These are phyloP conservation scores for Dasyurus viverrinus DNA, from an alignment of 2,113 vertebrate species.

Conservation along the genomic window DNA sequence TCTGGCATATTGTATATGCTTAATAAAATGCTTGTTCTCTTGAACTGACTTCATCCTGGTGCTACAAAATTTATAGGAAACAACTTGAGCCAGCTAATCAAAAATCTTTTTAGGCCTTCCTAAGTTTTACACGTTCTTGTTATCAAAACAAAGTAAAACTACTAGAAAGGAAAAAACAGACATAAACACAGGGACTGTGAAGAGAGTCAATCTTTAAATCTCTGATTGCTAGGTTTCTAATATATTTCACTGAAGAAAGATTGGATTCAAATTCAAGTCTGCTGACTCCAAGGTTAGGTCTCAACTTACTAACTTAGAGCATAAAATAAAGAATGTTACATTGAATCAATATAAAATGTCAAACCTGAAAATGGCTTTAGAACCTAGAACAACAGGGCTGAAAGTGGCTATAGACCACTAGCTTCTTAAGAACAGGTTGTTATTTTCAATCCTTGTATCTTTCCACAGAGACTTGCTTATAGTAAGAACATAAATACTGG, in stretches of 20 bases:
- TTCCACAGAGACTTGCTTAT: background rate
- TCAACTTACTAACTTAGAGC: background rate
- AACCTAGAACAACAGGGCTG: too few relatives aligned
- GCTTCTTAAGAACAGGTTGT: background rate
- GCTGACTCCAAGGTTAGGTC: background rate
- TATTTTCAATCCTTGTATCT: background rate
- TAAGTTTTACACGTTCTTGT: background rate
- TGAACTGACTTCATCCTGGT: background rate
- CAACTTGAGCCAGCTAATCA: background rate
- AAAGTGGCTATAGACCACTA: background rate
- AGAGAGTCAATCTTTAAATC: background rate
- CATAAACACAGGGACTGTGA: background rate
- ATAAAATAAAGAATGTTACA: background rate
- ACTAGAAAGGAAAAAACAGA: background rate
- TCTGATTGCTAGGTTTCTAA: background rate
- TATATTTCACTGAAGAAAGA: background rate
- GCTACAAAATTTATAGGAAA: background rate
- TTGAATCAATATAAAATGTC: background rate
- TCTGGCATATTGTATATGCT: background rate
- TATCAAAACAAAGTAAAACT: background rate
- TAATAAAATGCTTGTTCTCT: background rate
- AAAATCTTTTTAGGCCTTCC: background rate
- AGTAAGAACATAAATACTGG: background rate
- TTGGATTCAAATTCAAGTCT: background rate
- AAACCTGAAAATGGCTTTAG: background rate